These are phyloP conservation scores for Drosophila neoperkinsi DNA, from an alignment of 2,888 invertebrate species.

Conservation along the genomic window DNA sequence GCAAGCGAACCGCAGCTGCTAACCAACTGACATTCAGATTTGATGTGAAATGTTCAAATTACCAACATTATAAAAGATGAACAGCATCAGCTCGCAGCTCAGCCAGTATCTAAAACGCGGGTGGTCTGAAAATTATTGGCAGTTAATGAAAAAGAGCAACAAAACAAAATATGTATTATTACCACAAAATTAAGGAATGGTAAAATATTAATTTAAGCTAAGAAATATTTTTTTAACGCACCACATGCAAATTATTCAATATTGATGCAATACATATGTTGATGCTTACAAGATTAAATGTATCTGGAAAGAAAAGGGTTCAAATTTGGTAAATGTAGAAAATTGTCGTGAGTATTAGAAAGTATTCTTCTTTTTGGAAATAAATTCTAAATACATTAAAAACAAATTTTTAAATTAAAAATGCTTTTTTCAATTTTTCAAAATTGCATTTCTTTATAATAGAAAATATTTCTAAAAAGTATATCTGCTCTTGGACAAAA, in stretches of 20 bases:
- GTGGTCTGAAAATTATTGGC: slow-evolving; percentile 4
- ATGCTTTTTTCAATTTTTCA: accelerated
- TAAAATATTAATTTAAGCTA: background rate
- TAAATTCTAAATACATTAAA: background rate
- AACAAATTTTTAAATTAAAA: background rate
- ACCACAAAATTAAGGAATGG: background rate
- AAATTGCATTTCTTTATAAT: background rate
- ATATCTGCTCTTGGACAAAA: background rate
- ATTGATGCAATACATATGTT: background rate
- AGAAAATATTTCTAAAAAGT: background rate
- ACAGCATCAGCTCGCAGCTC: slow-evolving; percentile 52
- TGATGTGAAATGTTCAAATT: slow-evolving; percentile 80
- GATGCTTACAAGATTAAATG: background rate
- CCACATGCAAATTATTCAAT: background rate
- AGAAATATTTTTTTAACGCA: background rate
- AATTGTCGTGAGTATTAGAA: background rate
- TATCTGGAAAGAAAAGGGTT: background rate
- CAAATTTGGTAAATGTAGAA: background rate
- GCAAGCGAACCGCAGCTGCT: slow-evolving; percentile 72
- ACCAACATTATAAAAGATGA: slow-evolving; percentile 78
- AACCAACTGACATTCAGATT: slow-evolving; percentile 78
- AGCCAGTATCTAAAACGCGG: slow-evolving; percentile 19
- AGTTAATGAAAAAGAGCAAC: slow-evolving; percentile 2
- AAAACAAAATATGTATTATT: background rate
- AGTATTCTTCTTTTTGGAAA: background rate